phyloP scores from a whole-genome alignment of 1,140 invertebrate species.

The Luehdorfia chinensis region DNA sequence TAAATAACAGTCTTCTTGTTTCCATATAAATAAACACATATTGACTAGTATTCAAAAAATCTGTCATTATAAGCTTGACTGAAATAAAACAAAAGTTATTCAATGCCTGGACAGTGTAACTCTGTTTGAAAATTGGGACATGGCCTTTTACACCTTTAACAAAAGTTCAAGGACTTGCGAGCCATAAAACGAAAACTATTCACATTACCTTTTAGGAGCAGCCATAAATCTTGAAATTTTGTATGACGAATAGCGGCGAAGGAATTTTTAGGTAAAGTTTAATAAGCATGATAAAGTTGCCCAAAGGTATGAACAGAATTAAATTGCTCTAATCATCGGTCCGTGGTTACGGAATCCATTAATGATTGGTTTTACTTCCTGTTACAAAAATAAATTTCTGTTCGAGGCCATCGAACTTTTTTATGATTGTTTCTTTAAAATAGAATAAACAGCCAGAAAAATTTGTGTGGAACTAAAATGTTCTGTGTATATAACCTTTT shows the following conservation, averaged over 20 bases:
- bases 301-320: slow-evolving; percentile 25
- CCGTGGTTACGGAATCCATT: slow-evolving; percentile 27
- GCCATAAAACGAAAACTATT: slow-evolving; percentile 10
- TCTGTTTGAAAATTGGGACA: no score
- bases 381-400: slow-evolving; percentile 20
- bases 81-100: no score
- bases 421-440: no score
- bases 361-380: slow-evolving; percentile 43
- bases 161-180: not conserved
- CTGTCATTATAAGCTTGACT: no score
- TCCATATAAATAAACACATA: no score
- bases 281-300: slow-evolving; percentile 12
- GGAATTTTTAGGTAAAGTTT: slow-evolving; percentile 19
- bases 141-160: not conserved
- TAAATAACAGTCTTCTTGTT: no score
- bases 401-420: not conserved
- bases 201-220: slow-evolving; percentile 15
- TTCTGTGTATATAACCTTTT: no score
- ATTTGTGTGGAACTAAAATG: no score
- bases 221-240: slow-evolving; percentile 22
- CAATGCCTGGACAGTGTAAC: no score
- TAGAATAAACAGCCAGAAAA: no score
- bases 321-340: slow-evolving; percentile 16
- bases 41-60: no score
- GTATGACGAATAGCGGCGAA: slow-evolving; percentile 22